phyloP scores from a whole-genome alignment of 1,140 invertebrate species.

The Psilanteris sp. region DNA sequence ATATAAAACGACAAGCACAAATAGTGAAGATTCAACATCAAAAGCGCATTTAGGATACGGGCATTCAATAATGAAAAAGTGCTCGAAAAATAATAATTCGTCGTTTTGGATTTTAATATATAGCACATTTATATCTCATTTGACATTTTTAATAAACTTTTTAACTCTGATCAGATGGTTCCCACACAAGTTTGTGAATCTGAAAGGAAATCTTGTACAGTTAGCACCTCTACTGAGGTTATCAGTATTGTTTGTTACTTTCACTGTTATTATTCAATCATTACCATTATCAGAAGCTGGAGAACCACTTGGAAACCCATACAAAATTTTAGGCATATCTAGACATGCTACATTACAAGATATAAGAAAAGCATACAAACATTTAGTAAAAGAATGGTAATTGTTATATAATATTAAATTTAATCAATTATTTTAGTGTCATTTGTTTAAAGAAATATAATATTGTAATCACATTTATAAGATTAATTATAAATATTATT shows the following conservation, averaged over 20 bases:
- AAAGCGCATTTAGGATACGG: too few relatives aligned
- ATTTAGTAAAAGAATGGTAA: conserved; percentile 93
- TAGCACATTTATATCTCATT: conserved; percentile 30
- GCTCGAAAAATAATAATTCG: conserved; percentile 3
- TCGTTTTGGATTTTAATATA: conserved; percentile 17
- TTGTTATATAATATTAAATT: conserved; percentile 28
- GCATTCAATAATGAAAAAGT: too few relatives aligned
- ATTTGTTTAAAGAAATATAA: too few relatives aligned
- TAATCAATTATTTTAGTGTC: too few relatives aligned
- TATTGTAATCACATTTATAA: too few relatives aligned
- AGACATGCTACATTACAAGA: conserved; percentile 87
- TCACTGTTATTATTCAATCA: conserved; percentile 68
- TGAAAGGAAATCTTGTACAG: conserved; percentile 53
- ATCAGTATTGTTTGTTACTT: conserved; percentile 64
- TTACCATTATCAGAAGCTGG: conserved; percentile 67
- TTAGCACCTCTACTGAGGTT: conserved; percentile 64
- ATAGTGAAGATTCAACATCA: too few relatives aligned
- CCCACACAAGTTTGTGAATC: conserved; percentile 58
- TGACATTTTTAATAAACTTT: conserved; percentile 71
- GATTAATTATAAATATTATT: too few relatives aligned
- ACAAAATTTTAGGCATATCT: conserved; percentile 89
- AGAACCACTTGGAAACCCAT: conserved; percentile 87
- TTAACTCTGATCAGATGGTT: conserved; percentile 60
- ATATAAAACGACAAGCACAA: too few relatives aligned
- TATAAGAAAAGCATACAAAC: conserved; percentile 93